Base-by-base conservation (phyloP, 2,113 vertebrate genomes). In the Drymodes brunneopygia region DNA sequence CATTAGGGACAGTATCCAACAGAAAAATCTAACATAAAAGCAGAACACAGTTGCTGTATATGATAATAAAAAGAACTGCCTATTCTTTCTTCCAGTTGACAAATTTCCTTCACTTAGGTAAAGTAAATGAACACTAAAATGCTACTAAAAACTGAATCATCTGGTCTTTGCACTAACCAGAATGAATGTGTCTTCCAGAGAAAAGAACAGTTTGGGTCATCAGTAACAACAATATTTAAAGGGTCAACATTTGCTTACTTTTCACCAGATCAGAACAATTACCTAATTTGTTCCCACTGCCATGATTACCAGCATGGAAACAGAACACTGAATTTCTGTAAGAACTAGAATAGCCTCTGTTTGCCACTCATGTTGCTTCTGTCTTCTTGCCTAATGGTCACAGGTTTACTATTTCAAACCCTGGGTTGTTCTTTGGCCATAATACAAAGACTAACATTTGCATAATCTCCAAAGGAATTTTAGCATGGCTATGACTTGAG, bases 311-410 rank as follows among this genome's bases (percentile, higher is more conserved):
- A 81, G 13, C 14, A 67, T 48, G 28, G 45, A 89, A 92, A 72
- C 8, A 64, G 38, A 86, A n/a, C 17, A 57, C 22, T 45, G 23
- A 35, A 36, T 61, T 75, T 82, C 67, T 62, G 18, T 28, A 73
- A 23, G 29, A 90, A 90, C 3, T 56, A 9, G 12, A 81, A 85
- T 12, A n/a, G 10, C 18, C 12, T 89, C 33, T 70, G 11, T 38
- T 56, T 89, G 36, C 25, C 12, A 28, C 14, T 58, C 22, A 67
- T 11, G 8, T 53, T 77, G 15, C 48, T 77, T 11, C 33, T 56
- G 0, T n/a, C 31, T 86, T 65, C 77, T 75, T 0, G 0, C 11
- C 36, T 53, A 50, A 70, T 31, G 14, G n/a, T 56, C 40, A 61
- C 1, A 86, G 72, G 50, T 57, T 14, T 77, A 29, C 27, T 80